Evolutionary conservation across 2,113 vertebrate species (phyloP).

Genomic region (Trichechus manatus): DNA sequence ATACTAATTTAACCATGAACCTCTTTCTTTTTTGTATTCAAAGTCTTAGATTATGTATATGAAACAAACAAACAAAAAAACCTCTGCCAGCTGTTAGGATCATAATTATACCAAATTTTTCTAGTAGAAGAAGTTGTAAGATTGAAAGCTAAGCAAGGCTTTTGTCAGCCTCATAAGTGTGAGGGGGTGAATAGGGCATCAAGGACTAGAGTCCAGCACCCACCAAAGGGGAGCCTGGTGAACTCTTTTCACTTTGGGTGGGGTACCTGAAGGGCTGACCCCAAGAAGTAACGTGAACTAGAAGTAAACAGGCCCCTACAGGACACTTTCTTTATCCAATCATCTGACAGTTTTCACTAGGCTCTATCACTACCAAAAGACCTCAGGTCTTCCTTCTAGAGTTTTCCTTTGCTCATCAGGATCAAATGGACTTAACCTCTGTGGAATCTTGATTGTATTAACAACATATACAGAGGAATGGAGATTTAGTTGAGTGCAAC

Average conservation of each 20-base stretch:
- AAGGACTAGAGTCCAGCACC: neutral
- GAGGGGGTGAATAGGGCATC: neutral
- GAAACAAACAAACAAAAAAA: neutral
- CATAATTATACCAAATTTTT: neutral
- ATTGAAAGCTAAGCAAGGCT: neutral
- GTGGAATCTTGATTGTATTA: neutral
- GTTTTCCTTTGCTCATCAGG: constrained; percentile 7
- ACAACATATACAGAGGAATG: neutral
- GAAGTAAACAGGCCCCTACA: neutral
- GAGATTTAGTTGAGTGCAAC: neutral
- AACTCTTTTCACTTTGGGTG: neutral
- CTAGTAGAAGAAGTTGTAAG: neutral
- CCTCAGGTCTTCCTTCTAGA: neutral
- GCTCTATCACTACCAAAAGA: neutral
- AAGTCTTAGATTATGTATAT: too few species aligned
- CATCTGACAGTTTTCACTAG: neutral
- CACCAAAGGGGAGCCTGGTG: neutral
- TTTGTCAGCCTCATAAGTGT: neutral
- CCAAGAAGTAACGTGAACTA: neutral
- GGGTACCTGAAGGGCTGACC: neutral
- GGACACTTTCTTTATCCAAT: neutral
- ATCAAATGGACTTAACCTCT: neutral
- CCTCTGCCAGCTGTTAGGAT: neutral
- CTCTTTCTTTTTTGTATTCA: neutral
- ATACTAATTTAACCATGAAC: constrained; percentile 21